These are phyloP conservation scores for Podiceps cristatus DNA, from an alignment of 2,113 vertebrate genomes.

Conservation along the genomic window DNA sequence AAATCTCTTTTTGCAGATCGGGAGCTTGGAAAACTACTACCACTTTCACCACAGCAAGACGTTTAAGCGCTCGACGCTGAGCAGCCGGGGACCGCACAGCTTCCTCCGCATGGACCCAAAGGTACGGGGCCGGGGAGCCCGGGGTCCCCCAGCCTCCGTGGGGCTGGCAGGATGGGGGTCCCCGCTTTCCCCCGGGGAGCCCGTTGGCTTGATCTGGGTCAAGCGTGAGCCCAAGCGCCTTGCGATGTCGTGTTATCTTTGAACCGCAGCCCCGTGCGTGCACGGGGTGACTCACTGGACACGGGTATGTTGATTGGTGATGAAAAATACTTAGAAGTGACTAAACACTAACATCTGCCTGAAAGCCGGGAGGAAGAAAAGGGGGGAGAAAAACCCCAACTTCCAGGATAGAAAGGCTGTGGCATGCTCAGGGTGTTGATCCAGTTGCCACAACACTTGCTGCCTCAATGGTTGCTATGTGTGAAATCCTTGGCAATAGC, in stretches of 20 bases:
- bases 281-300: neutral
- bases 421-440: slow-evolving; percentile 25
- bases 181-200: neutral
- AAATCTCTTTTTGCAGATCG: slow-evolving; percentile 80
- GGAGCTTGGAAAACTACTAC: slow-evolving; percentile 89
- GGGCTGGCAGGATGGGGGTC: neutral
- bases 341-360: slow-evolving; percentile 26
- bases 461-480: slow-evolving; percentile 54
- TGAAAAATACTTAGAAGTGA: neutral
- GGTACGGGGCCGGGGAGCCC: slow-evolving; percentile 64
- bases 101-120: slow-evolving; percentile 93
- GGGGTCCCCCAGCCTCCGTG: fast-evolving
- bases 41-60: slow-evolving; percentile 93
- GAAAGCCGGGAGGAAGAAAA: neutral
- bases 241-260: neutral
- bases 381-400: neutral
- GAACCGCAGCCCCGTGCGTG: neutral
- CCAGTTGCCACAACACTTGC: slow-evolving; percentile 51
- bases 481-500: slow-evolving; percentile 53
- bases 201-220: neutral
- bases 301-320: fast-evolving
- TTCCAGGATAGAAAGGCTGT: slow-evolving; percentile 48
- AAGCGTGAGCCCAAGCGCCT: neutral
- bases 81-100: slow-evolving; percentile 84
- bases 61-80: slow-evolving; percentile 84